These are phyloP conservation scores for Chelidonichthys spinosus DNA, from an alignment of 2,797 vertebrate species.

Conservation along the genomic window DNA sequence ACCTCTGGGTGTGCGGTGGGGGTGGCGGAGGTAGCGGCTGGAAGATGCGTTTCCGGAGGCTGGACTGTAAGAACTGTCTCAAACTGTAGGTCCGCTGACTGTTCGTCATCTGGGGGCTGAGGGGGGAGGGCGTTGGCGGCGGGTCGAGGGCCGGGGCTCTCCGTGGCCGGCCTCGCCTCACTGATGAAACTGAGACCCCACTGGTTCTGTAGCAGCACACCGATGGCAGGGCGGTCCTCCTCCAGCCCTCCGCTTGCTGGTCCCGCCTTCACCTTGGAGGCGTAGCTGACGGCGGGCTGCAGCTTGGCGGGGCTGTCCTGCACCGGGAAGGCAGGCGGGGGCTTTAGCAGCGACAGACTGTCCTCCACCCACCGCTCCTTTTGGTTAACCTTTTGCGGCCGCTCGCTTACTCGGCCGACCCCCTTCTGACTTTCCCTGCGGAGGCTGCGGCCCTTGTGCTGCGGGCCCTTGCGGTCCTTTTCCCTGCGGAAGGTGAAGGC, in stretches of 20 bases:
- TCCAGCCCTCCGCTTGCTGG: slow-evolving; percentile 68
- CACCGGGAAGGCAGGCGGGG: slow-evolving; percentile 88
- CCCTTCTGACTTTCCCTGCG: slow-evolving; percentile 77
- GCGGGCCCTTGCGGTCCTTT: slow-evolving; percentile 78
- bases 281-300: slow-evolving; percentile 89
- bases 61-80: slow-evolving; percentile 48
- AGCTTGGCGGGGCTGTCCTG: slow-evolving; percentile 90
- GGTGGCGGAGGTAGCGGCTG: slow-evolving; percentile 44
- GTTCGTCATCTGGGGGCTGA: slow-evolving; percentile 50
- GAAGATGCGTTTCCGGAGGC: slow-evolving; percentile 35
- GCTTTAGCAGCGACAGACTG: slow-evolving; percentile 87
- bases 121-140: slow-evolving; percentile 25
- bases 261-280: slow-evolving; percentile 90
- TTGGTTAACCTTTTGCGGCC: slow-evolving; percentile 64
- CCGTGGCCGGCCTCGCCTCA: slow-evolving; percentile 65
- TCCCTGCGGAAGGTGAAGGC: slow-evolving; percentile 67
- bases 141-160: slow-evolving; percentile 36
- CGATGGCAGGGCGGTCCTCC: slow-evolving; percentile 85
- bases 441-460: slow-evolving; percentile 77
- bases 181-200: slow-evolving; percentile 92
- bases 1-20: slow-evolving; percentile 52
- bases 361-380: slow-evolving; percentile 86
- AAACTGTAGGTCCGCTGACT: slow-evolving; percentile 39
- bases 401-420: slow-evolving; percentile 51
- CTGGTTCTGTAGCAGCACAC: slow-evolving; percentile 89